phyloP scores from a whole-genome alignment of 2,797 vertebrate genomes.

The Allobates femoralis region DNA sequence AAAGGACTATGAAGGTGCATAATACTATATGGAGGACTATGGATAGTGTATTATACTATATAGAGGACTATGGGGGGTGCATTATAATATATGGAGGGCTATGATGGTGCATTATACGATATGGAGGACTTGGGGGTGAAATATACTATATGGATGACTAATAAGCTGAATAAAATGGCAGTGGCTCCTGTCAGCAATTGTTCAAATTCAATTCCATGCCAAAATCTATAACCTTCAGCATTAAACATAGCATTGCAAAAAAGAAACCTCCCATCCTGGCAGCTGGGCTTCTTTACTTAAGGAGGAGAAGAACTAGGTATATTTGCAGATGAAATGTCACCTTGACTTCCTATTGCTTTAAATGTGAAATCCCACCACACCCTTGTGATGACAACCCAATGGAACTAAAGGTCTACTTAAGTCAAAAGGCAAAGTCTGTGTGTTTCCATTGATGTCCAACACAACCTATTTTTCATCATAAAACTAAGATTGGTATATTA shows the following conservation, averaged over 20 bases:
- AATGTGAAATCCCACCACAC: slow-evolving; percentile 23
- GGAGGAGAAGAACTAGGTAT: slow-evolving; percentile 49
- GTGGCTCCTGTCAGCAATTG: not conserved
- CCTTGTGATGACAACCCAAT: slow-evolving; percentile 13
- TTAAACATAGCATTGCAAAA: slow-evolving; percentile 21
- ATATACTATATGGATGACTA: too few relatives aligned
- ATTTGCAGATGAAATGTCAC: slow-evolving; percentile 61
- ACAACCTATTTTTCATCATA: too few relatives aligned
- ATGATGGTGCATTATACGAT: too few relatives aligned
- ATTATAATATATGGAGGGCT: too few relatives aligned
- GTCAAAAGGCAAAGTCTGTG: not conserved
- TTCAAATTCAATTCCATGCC: slow-evolving; percentile 1
- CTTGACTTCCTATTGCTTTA: slow-evolving; percentile 54
- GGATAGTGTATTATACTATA: too few relatives aligned
- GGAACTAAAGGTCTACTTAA: not conserved
- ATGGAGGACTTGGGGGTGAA: too few relatives aligned
- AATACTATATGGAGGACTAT: too few relatives aligned
- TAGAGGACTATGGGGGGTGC: too few relatives aligned
- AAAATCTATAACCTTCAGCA: slow-evolving; percentile 37
- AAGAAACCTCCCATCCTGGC: slow-evolving; percentile 33
- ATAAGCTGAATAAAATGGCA: too few relatives aligned
- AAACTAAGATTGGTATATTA: too few relatives aligned
- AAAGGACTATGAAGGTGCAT: too few relatives aligned
- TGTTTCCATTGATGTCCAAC: not conserved
- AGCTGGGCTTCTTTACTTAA: slow-evolving; percentile 40